Conservation (phyloP, 2,113 vertebrate species). For the Azemiops feae region DNA sequence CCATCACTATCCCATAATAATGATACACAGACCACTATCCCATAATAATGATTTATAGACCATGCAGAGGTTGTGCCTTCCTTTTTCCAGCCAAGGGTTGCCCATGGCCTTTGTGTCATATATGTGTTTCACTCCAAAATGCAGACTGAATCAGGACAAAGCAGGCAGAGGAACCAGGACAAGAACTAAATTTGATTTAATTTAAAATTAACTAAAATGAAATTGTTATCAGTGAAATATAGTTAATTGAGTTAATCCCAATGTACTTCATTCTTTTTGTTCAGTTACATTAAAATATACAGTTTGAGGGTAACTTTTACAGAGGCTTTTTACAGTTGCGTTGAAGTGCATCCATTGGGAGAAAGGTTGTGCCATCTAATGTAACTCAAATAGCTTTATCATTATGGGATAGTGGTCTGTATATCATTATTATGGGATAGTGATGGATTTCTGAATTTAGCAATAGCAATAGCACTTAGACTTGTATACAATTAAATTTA, state of each 20-base stretch:
- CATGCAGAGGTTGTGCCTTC: background rate
- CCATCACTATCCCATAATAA: background rate
- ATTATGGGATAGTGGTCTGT: too few relatives aligned
- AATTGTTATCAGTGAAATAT: background rate
- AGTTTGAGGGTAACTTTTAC: background rate
- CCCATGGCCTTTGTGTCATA: background rate
- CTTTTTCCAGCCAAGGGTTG: background rate
- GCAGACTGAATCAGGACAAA: background rate
- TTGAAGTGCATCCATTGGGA: background rate
- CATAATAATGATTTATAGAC: background rate
- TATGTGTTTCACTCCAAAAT: background rate
- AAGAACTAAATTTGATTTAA: background rate
- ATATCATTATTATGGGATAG: too few relatives aligned
- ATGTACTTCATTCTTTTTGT: background rate
- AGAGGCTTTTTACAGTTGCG: background rate
- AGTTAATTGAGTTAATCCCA: background rate
- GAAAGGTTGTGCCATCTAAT: background rate
- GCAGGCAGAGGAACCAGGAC: background rate
- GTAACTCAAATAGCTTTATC: background rate
- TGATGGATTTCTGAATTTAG: too few relatives aligned
- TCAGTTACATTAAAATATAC: background rate
- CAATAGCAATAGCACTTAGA: too few relatives aligned
- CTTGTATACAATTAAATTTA: background rate
- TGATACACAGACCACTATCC: background rate
- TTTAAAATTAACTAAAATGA: background rate